These are phyloP conservation scores for Gobio gobio DNA, from an alignment of 2,113 vertebrate species.

Conservation along the genomic window DNA sequence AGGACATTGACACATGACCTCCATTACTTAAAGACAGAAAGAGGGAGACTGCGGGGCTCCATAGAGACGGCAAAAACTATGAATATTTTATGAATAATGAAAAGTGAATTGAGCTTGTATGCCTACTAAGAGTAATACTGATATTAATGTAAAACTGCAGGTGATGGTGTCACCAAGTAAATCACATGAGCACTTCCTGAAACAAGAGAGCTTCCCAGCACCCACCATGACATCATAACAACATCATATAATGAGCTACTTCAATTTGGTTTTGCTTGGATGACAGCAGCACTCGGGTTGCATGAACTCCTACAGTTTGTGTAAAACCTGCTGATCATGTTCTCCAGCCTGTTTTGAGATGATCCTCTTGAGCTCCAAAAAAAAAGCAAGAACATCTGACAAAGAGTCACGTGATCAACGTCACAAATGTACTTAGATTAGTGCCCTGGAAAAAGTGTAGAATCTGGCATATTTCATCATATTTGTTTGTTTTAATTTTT, in stretches of 20 bases:
- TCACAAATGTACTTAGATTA: background rate
- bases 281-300: background rate
- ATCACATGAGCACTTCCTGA: slow-evolving; percentile 41
- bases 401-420: background rate
- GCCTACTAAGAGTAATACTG: background rate
- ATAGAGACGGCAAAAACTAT: slow-evolving; percentile 24
- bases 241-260: slow-evolving; percentile 20
- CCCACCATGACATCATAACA: slow-evolving; percentile 40
- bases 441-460: background rate
- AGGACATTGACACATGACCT: background rate
- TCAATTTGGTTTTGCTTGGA: background rate
- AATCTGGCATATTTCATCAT: background rate
- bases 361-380: background rate
- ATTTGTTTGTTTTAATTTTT: background rate
- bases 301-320: background rate
- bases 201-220: slow-evolving; percentile 48
- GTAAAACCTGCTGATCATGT: background rate
- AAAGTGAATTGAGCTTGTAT: slow-evolving; percentile 60
- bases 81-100: slow-evolving; percentile 73
- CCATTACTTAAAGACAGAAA: slow-evolving; percentile 18
- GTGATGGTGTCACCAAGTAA: slow-evolving; percentile 44
- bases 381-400: background rate
- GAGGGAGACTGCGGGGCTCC: background rate
- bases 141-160: background rate
- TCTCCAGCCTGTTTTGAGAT: background rate